Base-by-base conservation (phyloP, 2,113 vertebrate genomes). In the Probosciger aterrimus region DNA sequence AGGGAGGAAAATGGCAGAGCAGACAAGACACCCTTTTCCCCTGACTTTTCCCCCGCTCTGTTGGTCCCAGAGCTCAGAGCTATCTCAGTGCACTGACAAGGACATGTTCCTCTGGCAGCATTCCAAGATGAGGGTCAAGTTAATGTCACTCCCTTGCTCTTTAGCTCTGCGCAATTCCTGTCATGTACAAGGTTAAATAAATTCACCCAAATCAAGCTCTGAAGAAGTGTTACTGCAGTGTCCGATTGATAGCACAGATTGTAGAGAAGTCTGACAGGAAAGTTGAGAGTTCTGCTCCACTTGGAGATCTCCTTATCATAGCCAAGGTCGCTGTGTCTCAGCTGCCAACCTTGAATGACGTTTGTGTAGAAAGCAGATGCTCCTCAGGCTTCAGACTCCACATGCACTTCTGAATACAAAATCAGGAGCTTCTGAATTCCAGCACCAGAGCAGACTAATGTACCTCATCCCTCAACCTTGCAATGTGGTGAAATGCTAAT, bases 151-250 rank as follows among this genome's bases (percentile, higher is more conserved):
- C 65, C 4, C 0, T 35, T 31, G 78, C 68, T 70, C 16, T 65
- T 65, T 14, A 53, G 49, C 27, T 89, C 92, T 86, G 73, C 6
- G 7, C 88, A 96, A 60, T 59, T 86, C 53, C 79, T 60, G 65
- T 44, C 70, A 28, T 0, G 33, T 10, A 76, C 93, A 91, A 97
- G 96, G 96, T 82, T 95, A 94, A 82, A 91, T n/a, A 86, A 78
- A 95, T 75, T 75, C 69, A 47, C 47, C 57, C 31, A 79, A 80
- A 68, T 10, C 83, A 50, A 88, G 39, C 55, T 64, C 82, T 12
- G 18, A 60, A 65, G 65, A 64, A 64, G 65, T 0, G 46, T 59
- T 84, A 70, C 18, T 39, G 65, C 1, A 1, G 43, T 11, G 20
- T 57, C 62, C 47, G 69, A 93, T 87, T 47, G 89, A 82, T 13